Evolutionary conservation across 2,888 invertebrate genomes (phyloP), one percentile per base, ranked within the genome.

Genomic region (Drosophila dives): DNA sequence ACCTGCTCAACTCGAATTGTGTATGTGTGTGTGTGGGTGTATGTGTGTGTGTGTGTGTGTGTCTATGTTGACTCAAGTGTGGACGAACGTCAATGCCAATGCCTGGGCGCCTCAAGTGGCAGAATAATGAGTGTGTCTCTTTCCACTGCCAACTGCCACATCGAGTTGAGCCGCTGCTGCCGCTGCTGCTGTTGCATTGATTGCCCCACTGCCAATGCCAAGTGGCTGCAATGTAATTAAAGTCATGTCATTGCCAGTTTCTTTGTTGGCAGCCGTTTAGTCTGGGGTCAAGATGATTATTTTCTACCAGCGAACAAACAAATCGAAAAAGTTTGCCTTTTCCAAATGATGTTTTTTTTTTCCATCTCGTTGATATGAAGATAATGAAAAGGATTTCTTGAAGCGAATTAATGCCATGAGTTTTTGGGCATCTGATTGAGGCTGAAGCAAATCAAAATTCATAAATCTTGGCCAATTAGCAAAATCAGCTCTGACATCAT

Each of bases 401-500:
- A 15, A 15, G 8, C 15, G 20, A 78, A 74, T 68, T 62, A 62
- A 64, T 67, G 45, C 56, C 33, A 29, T 17, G 23, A 26, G 15
- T 34, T 58, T 33, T 59, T 45, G 70, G 78, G 65, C 80, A 71
- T 71, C 78, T 85, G 86, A 85, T 88, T 87, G 85, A 86, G 72
- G 88, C 75, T 77, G 72, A 58, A 60, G 59, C 77, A 82, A 79
- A 87, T 88, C 75, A 79, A 75, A 89, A 85, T 75, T 70, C 85
- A 85, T 85, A 85, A 87, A 85, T 85, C 85, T 85, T 77, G 72
- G 72, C 59, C 86, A 88, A 85, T 89, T 85, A 84, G 71, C 61
- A 50, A 62, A 58, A 65, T 62, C 62, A 33, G 32, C 50, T 42
- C 58, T 83, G 76, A 76, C 70, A 67, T 83, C 77, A 80, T 68